phyloP scores from a whole-genome alignment of 2,888 invertebrate species.

The Steinernema hermaphroditum region DNA sequence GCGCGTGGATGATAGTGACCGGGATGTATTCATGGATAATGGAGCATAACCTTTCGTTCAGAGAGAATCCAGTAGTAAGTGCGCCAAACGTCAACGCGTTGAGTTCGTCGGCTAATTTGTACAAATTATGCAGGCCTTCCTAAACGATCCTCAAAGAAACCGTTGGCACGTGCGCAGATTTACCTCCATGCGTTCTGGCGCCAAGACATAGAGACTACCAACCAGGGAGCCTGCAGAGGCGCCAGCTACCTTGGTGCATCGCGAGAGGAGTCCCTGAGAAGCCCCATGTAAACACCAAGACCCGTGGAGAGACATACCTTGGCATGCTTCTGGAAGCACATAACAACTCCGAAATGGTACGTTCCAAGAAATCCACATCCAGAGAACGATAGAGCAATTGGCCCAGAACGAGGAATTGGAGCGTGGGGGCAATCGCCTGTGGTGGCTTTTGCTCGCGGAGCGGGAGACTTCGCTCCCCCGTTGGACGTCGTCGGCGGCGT shows the following conservation, averaged over 20 bases:
- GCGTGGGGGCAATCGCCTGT: neutral
- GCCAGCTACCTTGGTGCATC: conserved; percentile 52
- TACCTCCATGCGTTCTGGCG: conserved; percentile 51
- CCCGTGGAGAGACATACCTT: conserved; percentile 42
- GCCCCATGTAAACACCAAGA: no score
- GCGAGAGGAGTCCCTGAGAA: conserved; percentile 44
- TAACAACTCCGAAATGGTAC: conserved; percentile 63
- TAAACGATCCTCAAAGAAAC: conserved; percentile 33
- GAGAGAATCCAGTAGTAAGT: conserved; percentile 61
- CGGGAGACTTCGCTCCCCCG: no score
- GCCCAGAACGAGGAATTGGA: neutral
- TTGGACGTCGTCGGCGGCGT: neutral
- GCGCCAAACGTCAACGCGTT: conserved; percentile 59
- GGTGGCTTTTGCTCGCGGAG: neutral
- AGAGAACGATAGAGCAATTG: conserved; percentile 50
- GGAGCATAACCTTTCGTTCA: conserved; percentile 51
- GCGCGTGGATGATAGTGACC: conserved; percentile 21
- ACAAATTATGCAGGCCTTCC: conserved; percentile 52
- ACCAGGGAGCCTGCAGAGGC: conserved; percentile 63
- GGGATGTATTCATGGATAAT: conserved; percentile 28
- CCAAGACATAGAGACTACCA: conserved; percentile 51
- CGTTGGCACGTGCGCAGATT: neutral
- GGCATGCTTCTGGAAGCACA: conserved; percentile 55
- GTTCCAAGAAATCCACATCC: conserved; percentile 63
- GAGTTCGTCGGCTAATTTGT: conserved; percentile 61